These are phyloP conservation scores for Octonoba sinensis DNA, from an alignment of 2,888 invertebrate species.

Conservation along the genomic window DNA sequence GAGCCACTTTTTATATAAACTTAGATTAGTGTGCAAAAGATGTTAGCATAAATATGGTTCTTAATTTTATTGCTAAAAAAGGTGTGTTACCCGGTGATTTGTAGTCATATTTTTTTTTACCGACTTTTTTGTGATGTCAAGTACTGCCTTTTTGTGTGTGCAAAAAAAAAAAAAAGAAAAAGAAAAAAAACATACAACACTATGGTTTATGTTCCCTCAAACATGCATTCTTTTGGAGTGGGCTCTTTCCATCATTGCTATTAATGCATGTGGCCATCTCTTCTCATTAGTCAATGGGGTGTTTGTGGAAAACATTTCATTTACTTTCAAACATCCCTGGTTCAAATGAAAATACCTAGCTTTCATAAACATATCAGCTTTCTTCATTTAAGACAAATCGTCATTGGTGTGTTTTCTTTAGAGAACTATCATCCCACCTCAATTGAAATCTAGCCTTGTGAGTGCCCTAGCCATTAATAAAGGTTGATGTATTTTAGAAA, in stretches of 20 bases:
- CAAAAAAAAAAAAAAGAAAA: not conserved
- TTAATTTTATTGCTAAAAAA: slow-evolving; percentile 7
- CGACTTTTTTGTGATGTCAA: slow-evolving; percentile 16
- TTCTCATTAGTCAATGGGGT: slow-evolving; percentile 10
- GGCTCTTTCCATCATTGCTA: slow-evolving; percentile 2
- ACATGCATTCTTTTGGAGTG: slow-evolving; percentile 15
- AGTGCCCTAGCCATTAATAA: slow-evolving; percentile 19
- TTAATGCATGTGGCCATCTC: slow-evolving; percentile 17
- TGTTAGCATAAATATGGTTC: slow-evolving; percentile 1
- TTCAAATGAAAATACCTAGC: slow-evolving; percentile 15
- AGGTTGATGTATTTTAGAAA: slow-evolving; percentile 18
- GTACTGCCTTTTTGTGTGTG: slow-evolving; percentile 1
- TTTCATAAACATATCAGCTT: slow-evolving; percentile 43
- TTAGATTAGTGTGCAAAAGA: not conserved
- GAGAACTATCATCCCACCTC: slow-evolving; percentile 31
- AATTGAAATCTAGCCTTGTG: slow-evolving; percentile 23
- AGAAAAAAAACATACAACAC: too few relatives aligned
- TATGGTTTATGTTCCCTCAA: slow-evolving; percentile 1
- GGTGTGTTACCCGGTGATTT: slow-evolving; percentile 46
- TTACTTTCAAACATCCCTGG: not conserved
- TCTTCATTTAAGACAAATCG: slow-evolving; percentile 11
- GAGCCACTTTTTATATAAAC: slow-evolving; percentile 7
- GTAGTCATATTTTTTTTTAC: slow-evolving; percentile 27
- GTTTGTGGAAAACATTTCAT: not conserved
- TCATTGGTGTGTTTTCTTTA: not conserved